Conservation (phyloP, 2,797 vertebrate species). For the Vipera latastei region DNA sequence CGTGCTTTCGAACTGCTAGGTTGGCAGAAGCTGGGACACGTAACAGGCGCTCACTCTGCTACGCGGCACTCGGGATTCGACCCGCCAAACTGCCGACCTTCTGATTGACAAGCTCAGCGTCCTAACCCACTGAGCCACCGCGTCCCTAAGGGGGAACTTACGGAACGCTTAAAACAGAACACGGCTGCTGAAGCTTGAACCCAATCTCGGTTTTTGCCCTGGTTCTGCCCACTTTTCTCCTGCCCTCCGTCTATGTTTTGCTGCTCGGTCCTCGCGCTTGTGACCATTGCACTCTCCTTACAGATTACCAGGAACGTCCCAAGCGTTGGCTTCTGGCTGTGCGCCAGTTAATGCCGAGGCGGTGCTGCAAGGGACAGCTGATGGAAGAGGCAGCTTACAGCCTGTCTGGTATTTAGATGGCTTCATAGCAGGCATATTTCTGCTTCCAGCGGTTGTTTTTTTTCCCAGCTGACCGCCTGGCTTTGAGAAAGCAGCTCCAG, state of each 20-base stretch:
- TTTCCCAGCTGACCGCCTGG: conserved; percentile 40
- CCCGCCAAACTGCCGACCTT: no score
- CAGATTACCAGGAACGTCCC: no score
- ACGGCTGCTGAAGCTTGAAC: not conserved
- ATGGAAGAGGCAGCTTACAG: not conserved
- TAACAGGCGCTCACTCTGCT: no score
- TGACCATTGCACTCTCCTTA: no score
- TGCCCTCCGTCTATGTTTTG: not conserved
- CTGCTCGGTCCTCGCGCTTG: no score
- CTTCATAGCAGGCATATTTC: conserved; percentile 40
- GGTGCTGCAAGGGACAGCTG: not conserved
- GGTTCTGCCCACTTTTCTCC: not conserved
- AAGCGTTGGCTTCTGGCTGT: no score
- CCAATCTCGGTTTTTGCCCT: not conserved
- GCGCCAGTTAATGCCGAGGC: not conserved
- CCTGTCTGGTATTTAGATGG: conserved; percentile 16
- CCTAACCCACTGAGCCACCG: no score
- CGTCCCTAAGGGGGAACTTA: not conserved
- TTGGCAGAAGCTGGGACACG: no score
- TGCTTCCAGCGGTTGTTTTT: conserved; percentile 38
- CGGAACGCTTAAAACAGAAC: not conserved
- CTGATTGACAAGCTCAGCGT: no score
- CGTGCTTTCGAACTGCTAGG: no score
- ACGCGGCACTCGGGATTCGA: no score
- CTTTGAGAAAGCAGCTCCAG: conserved; percentile 24